phyloP scores from a whole-genome alignment of 2,888 invertebrate species.

The Nomada fucata region DNA sequence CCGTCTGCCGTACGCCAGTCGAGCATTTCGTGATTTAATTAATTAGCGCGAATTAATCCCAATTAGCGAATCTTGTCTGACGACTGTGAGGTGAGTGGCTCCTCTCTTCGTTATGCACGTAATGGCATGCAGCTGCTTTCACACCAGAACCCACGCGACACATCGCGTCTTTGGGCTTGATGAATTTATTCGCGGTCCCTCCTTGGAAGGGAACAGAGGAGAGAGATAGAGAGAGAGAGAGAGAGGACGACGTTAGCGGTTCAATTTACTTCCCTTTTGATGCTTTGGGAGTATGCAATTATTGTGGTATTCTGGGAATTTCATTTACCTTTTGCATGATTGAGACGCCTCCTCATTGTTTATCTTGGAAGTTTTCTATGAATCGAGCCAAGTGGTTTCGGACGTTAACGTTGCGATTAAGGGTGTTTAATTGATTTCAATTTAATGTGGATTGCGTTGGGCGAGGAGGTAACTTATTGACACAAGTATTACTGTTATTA shows the following conservation, averaged over 20 bases:
- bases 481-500: too few relatives aligned
- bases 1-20: conserved; percentile 51
- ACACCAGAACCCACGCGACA: conserved; percentile 43
- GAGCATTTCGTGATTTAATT: conserved; percentile 78
- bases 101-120: conserved; percentile 68
- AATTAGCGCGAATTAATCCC: conserved; percentile 81
- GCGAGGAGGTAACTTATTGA: too few relatives aligned
- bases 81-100: conserved; percentile 66
- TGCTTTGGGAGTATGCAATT: neutral
- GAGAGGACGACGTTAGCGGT: conserved; percentile 1
- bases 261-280: conserved; percentile 4
- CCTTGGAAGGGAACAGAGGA: neutral
- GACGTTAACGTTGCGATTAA: too few relatives aligned
- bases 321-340: neutral
- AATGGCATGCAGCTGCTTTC: conserved; percentile 64
- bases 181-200: conserved; percentile 14
- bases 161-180: neutral
- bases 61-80: conserved; percentile 78
- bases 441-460: too few relatives aligned
- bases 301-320: neutral
- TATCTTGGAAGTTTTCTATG: too few relatives aligned
- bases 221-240: neutral
- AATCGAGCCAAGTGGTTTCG: too few relatives aligned
- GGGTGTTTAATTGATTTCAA: too few relatives aligned
- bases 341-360: neutral